Percentiles rank a stretch among this genome's conserved stretches.
phyloP scores from a whole-genome alignment of 2,113 vertebrate genomes.

The Pyrgilauda ruficollis region DNA sequence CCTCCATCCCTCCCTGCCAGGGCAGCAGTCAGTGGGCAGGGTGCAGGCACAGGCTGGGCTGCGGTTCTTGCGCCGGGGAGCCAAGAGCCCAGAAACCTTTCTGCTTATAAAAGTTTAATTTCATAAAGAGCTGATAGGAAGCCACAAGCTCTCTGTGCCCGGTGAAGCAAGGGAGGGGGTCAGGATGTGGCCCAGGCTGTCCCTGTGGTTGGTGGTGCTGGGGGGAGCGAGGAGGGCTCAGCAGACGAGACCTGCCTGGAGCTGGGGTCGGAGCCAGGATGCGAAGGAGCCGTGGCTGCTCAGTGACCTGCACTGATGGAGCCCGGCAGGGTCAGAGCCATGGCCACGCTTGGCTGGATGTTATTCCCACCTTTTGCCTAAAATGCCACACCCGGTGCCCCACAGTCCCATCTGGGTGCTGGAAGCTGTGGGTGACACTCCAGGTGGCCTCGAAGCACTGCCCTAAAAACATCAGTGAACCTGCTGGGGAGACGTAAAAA shows the following conservation, averaged over 20 bases:
- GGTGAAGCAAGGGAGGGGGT: neutral
- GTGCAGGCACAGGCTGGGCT: neutral
- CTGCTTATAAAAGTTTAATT: constrained; percentile 70
- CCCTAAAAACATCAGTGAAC: constrained; percentile 16
- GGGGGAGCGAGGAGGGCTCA: neutral
- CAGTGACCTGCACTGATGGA: neutral
- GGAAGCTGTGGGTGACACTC: neutral
- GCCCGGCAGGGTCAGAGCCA: neutral
- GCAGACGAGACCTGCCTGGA: neutral
- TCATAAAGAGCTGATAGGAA: constrained; percentile 64
- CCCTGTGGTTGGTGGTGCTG: neutral
- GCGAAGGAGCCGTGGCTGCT: fast-evolving
- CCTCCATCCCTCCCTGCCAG: neutral
- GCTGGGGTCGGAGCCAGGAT: neutral
- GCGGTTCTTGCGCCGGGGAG: neutral
- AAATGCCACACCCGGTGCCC: fast-evolving
- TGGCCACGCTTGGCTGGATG: neutral
- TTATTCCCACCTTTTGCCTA: neutral
- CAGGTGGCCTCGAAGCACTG: neutral
- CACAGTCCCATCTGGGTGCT: fast-evolving
- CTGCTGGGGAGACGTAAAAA: neutral
- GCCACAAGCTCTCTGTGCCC: constrained; percentile 42
- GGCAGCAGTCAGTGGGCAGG: neutral
- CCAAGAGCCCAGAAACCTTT: constrained; percentile 54
- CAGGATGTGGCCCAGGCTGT: constrained; percentile 49